A percentile compares a stretch with the other conserved stretches of the same genome.
Evolutionary conservation across 2,113 vertebrate genomes (phyloP).

Genomic region (Myocastor coypus): DNA sequence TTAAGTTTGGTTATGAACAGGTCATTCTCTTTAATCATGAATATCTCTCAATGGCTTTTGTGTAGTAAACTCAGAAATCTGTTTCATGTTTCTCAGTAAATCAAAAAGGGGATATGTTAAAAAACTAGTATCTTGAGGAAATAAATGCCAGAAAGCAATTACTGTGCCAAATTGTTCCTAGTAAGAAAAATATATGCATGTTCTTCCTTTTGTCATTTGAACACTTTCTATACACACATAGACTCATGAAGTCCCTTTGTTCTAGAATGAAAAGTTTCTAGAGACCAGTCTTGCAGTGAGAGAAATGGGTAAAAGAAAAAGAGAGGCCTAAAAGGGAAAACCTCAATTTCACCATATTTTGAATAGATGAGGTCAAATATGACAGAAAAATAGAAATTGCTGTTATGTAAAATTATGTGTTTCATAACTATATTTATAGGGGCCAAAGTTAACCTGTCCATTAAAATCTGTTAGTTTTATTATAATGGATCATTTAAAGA

Average conservation of each 20-base stretch:
- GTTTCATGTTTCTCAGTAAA: background rate
- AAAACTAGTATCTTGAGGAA: background rate
- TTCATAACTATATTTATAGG: background rate
- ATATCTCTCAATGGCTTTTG: background rate
- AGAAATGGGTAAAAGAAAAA: background rate
- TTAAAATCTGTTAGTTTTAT: background rate
- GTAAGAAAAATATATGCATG: background rate
- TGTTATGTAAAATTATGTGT: background rate
- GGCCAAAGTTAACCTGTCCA: background rate
- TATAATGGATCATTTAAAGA: background rate
- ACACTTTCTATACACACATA: background rate
- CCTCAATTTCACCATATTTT: background rate
- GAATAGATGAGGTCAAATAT: background rate
- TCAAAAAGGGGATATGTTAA: background rate
- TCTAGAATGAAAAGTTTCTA: background rate
- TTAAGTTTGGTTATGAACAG: background rate
- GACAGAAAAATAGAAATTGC: slow-evolving; percentile 15
- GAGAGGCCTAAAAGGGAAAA: background rate
- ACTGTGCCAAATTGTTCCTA: background rate
- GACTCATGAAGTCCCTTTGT: background rate
- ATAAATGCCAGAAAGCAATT: slow-evolving; percentile 3
- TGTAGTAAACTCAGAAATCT: background rate
- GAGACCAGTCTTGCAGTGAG: background rate
- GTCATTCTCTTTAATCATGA: background rate
- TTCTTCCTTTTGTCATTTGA: background rate